Base-by-base conservation (phyloP, 2,113 vertebrate species). In the Leptobrachium leishanense region DNA sequence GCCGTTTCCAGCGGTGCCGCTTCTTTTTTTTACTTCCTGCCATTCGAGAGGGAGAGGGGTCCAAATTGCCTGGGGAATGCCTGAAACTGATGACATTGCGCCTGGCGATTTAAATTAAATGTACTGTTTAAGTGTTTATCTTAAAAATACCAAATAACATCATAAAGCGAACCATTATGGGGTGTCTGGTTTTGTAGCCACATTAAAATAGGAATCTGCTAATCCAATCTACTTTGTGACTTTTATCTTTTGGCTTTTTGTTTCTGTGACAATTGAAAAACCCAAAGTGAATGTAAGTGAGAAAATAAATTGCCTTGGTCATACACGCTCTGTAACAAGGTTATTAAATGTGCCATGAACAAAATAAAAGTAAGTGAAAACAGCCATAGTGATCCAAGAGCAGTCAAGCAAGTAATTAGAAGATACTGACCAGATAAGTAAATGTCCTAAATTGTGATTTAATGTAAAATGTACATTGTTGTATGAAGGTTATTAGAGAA, bases 321-420 rank as follows among this genome's bases (percentile, higher is more conserved):
- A 77, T 70, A 70, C 70, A 66, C 70, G 20, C 75, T 77, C 41
- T 62, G 67, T 77, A 62, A 77, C 75, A 77, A 77, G 75, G 75
- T 70, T 77, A 77, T 69, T 70, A 59, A 70, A 77, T 77, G 75
- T 62, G 75, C 67, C 75, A 70, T 77, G 75, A 77, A 77, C 66
- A 77, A 70, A 77, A 77, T 59, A 72, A 55, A 55, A 76, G 53
- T 68, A 77, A 46, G 54, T 43, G 67, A 70, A 77, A 77, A 31
- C 42, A n/a, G 75, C 66, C 43, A 70, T 62, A 59, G 67, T 62
- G 75, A 77, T 70, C 67, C 6, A 70, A 12, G 44, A 77, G 53
- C 75, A 77, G 53, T 41, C 75, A 77, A 70, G 67, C 75, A 70
- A 77, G 54, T 70, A 77, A 77, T 77, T 77, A 77, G 75, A 68